These are phyloP conservation scores for Phaethornis superciliosus DNA, from an alignment of 2,113 vertebrate genomes.

Conservation along the genomic window DNA sequence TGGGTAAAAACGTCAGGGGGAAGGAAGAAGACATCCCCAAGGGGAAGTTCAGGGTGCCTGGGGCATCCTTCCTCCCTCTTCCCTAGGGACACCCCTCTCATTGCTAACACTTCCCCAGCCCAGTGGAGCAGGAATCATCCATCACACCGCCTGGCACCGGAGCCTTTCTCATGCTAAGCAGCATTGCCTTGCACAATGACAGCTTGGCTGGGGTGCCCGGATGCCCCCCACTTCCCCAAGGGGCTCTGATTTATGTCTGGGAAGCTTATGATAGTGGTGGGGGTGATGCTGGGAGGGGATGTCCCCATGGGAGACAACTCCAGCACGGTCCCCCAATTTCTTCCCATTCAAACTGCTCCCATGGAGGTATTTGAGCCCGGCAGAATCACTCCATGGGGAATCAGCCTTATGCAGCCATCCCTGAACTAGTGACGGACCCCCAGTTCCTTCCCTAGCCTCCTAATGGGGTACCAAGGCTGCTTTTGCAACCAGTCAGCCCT, in stretches of 20 bases:
- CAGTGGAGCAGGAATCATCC: slow-evolving; percentile 42
- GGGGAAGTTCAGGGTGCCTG: accelerated
- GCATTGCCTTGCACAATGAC: slow-evolving; percentile 43
- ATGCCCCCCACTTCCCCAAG: slow-evolving; percentile 47
- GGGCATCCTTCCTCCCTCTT: not conserved
- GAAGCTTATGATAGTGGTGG: not conserved
- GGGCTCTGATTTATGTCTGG: slow-evolving; percentile 65
- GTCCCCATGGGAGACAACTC: not conserved
- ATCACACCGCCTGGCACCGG: slow-evolving; percentile 40
- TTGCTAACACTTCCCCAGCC: not conserved
- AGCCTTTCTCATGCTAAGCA: slow-evolving; percentile 73
- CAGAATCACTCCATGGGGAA: not conserved
- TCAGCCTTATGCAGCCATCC: not conserved
- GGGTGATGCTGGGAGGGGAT: not conserved
- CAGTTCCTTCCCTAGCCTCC: not conserved
- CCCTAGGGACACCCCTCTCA: not conserved
- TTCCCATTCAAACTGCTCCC: not conserved
- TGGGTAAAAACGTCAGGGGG: not conserved
- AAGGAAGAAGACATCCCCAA: not conserved
- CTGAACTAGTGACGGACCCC: not conserved
- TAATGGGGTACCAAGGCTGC: not conserved
- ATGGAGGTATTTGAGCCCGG: not conserved
- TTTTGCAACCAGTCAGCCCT: not conserved
- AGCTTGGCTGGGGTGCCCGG: slow-evolving; percentile 61
- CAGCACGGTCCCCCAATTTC: not conserved